Evolutionary conservation across 2,888 invertebrate genomes (phyloP).

Genomic region (Cosmopolites sordidus): DNA sequence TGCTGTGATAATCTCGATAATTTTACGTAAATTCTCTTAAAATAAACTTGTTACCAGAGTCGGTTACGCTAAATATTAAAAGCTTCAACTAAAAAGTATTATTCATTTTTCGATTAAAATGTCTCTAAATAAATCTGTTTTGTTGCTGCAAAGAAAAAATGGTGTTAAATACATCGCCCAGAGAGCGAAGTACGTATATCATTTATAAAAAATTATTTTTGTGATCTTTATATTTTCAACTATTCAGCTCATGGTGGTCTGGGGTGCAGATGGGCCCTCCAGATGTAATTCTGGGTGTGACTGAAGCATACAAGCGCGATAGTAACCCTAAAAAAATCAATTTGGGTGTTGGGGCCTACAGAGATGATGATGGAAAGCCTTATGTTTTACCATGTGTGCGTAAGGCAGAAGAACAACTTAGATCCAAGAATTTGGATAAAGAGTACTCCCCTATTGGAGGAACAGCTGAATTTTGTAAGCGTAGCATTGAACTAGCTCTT

Average conservation of each 20-base stretch:
- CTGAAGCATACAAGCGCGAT: slow-evolving; percentile 93
- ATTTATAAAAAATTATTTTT: slow-evolving; percentile 3
- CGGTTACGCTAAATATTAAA: background rate
- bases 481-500: slow-evolving; percentile 83
- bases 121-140: slow-evolving; percentile 34
- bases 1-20: background rate
- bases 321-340: slow-evolving; percentile 91
- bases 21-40: slow-evolving; percentile 19
- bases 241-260: slow-evolving; percentile 75
- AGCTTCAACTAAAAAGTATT: background rate
- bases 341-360: slow-evolving; percentile 93
- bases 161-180: slow-evolving; percentile 31
- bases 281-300: slow-evolving; percentile 95
- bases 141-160: slow-evolving; percentile 33
- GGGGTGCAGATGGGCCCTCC: slow-evolving; percentile 96
- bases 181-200: slow-evolving; percentile 33
- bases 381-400: slow-evolving; percentile 86
- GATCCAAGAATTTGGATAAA: slow-evolving; percentile 71
- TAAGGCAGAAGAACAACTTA: slow-evolving; percentile 76
- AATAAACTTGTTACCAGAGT: slow-evolving; percentile 12
- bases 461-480: slow-evolving; percentile 74
- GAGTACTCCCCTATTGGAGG: slow-evolving; percentile 95
- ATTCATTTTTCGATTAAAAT: slow-evolving; percentile 20
- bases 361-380: slow-evolving; percentile 96
- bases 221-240: background rate